Evolutionary conservation across 2,113 vertebrate genomes (phyloP).

Genomic region (Percopsis transmontana): DNA sequence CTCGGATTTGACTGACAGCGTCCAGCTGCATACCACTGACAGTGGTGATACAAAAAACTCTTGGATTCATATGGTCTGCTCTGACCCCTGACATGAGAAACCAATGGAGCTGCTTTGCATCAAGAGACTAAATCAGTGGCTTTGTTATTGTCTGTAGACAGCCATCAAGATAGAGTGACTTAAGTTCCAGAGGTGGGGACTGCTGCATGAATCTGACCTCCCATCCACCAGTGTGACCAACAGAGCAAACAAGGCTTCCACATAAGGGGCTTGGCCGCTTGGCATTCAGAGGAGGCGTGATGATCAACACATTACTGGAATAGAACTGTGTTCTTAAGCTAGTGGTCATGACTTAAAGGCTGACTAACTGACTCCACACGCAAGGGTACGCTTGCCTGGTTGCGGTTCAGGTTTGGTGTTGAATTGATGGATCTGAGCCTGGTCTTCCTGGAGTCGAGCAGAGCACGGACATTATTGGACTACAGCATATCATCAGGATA

Average conservation of each 20-base stretch:
- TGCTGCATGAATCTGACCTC: constrained; percentile 29
- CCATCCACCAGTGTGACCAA: constrained; percentile 69
- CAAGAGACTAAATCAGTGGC: constrained; percentile 10
- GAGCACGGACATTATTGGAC: constrained; percentile 20
- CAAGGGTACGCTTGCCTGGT: background rate
- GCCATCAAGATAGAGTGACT: constrained; percentile 33
- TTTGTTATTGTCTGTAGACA: constrained; percentile 25
- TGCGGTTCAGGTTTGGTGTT: background rate
- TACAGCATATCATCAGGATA: constrained; percentile 46
- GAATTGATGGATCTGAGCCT: background rate
- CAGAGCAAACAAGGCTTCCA: constrained; percentile 60
- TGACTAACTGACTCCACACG: constrained; percentile 1
- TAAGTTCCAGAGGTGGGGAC: constrained; percentile 1
- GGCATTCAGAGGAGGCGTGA: too few relatives aligned
- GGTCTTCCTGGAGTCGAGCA: constrained; percentile 5
- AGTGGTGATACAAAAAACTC: constrained; percentile 33
- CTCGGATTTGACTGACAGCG: constrained; percentile 3
- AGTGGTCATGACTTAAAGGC: constrained; percentile 7
- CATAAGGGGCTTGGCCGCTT: constrained; percentile 64
- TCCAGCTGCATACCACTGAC: constrained; percentile 15
- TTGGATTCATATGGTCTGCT: constrained; percentile 15
- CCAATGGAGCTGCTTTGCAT: constrained; percentile 20
- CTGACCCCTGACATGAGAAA: constrained; percentile 22
- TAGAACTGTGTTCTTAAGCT: constrained; percentile 10
- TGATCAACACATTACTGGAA: constrained; percentile 44